A percentile compares a stretch with the other conserved stretches of the same genome.
These are phyloP conservation scores for Ceyx margarethae DNA, from an alignment of 2,113 vertebrate species.

Conservation along the genomic window DNA sequence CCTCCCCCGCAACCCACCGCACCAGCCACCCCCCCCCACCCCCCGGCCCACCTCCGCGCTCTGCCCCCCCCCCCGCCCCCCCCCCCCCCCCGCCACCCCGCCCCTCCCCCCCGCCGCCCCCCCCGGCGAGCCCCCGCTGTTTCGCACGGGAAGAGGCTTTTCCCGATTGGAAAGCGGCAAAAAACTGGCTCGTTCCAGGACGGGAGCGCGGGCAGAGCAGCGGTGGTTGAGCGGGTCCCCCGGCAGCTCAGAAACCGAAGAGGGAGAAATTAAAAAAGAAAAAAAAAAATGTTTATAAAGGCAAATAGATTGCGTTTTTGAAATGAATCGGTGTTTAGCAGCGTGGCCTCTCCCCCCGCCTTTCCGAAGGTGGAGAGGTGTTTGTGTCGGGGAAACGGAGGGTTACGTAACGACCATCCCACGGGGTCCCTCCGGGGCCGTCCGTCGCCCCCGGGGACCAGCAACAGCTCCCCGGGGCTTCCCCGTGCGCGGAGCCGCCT, in stretches of 20 bases:
- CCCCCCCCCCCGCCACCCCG: background rate
- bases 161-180: background rate
- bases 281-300: no score
- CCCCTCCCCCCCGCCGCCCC: background rate
- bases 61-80: background rate
- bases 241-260: background rate
- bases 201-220: background rate
- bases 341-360: background rate
- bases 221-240: background rate
- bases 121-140: background rate
- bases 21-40: background rate
- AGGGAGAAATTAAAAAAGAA: background rate
- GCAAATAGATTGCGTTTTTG: background rate
- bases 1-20: no score
- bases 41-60: no score
- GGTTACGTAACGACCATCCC: background rate
- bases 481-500: background rate
- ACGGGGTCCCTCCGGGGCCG: background rate
- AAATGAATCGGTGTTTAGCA: background rate
- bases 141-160: background rate
- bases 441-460: background rate
- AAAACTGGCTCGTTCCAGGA: background rate
- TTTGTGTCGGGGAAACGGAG: background rate
- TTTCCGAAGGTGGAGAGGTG: background rate
- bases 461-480: background rate